Percentiles rank a stretch among this genome's conserved stretches.
Conservation (phyloP, 2,888 invertebrate species). For the Gymnocheta viridis region DNA sequence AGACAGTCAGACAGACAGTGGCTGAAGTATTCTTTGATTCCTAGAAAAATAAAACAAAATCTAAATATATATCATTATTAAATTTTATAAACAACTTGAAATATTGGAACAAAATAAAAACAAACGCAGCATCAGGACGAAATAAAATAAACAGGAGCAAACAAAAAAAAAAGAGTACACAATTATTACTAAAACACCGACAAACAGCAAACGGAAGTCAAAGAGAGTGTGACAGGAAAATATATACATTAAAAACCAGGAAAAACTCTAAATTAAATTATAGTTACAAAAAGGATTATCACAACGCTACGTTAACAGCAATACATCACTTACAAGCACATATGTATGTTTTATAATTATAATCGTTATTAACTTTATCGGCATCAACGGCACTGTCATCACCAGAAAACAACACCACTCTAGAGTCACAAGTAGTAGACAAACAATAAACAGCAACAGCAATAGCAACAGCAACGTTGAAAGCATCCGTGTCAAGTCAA, state of each 20-base stretch:
- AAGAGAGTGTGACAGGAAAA: not conserved
- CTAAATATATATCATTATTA: constrained; percentile 21
- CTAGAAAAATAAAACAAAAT: constrained; percentile 26
- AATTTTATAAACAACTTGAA: constrained; percentile 35
- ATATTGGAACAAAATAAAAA: not conserved
- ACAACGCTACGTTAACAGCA: constrained; percentile 11
- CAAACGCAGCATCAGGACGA: not conserved
- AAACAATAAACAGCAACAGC: constrained; percentile 30
- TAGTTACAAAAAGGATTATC: constrained; percentile 36
- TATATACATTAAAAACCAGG: not conserved
- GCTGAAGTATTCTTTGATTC: constrained; percentile 39
- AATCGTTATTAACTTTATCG: constrained; percentile 34
- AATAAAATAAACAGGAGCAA: not conserved
- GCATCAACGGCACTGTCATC: constrained; percentile 21
- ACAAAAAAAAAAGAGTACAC: too few relatives aligned
- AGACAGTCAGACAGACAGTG: constrained; percentile 6
- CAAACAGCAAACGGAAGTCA: not conserved
- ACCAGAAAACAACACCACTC: constrained; percentile 8
- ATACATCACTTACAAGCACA: not conserved
- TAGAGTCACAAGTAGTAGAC: constrained; percentile 38
- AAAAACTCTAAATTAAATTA: constrained; percentile 31
- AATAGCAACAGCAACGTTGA: constrained; percentile 17
- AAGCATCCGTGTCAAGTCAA: constrained; percentile 37
- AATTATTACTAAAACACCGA: not conserved
- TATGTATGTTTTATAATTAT: constrained; percentile 4